Evolutionary conservation across 2,797 vertebrate genomes (phyloP).

Genomic region (Antrozous pallidus): DNA sequence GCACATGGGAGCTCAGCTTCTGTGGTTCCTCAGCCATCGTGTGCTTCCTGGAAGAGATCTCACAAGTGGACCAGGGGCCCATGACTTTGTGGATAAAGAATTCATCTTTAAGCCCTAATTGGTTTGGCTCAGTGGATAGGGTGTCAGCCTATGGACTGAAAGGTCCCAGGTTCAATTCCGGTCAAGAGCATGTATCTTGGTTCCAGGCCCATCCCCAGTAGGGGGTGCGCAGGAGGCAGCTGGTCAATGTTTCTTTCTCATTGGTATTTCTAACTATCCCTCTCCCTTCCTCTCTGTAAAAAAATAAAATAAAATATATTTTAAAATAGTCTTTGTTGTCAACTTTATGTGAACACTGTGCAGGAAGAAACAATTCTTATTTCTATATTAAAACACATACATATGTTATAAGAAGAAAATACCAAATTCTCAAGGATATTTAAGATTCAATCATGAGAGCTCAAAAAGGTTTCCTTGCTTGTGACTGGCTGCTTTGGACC

Average conservation of each 20-base stretch:
- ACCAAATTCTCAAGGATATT: background rate
- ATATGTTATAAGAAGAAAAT: background rate
- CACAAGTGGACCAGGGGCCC: background rate
- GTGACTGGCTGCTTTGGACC: background rate
- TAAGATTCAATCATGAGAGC: background rate
- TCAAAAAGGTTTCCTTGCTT: background rate
- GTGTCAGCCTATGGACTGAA: no score
- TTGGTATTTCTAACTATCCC: no score
- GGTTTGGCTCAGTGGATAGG: no score
- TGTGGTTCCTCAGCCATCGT: no score
- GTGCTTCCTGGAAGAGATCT: fast-evolving
- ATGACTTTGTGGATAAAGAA: background rate
- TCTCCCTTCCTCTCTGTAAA: no score
- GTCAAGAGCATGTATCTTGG: no score
- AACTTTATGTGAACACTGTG: background rate
- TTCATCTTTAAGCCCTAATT: background rate
- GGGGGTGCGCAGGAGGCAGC: no score
- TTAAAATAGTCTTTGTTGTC: background rate
- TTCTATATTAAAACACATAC: background rate
- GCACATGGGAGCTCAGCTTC: background rate
- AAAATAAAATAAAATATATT: no score
- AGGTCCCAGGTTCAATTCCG: no score
- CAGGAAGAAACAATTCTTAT: background rate
- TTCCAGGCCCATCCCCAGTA: no score
- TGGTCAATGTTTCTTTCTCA: no score